Percentiles rank a stretch among this genome's conserved stretches.
These are phyloP conservation scores for Metridium senile DNA, from an alignment of 92 coral and sea anemone species.

Conservation along the genomic window DNA sequence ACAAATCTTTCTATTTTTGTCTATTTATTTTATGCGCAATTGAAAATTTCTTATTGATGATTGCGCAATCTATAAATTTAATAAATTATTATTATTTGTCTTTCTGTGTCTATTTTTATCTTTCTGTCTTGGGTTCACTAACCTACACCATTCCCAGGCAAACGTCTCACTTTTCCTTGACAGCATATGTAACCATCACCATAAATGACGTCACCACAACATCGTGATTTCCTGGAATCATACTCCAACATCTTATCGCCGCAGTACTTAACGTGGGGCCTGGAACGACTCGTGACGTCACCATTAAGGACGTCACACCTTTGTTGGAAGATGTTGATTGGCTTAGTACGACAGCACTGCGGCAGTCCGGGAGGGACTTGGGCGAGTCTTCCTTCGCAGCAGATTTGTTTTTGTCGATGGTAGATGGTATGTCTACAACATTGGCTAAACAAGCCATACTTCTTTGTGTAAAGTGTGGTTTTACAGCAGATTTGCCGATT, in stretches of 20 bases:
- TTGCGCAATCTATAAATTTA: no score
- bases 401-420: constrained; percentile 4
- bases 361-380: constrained; percentile 28
- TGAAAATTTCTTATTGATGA: no score
- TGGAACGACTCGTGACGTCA: constrained; percentile 9
- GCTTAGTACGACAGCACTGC: constrained; percentile 23
- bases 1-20: no score
- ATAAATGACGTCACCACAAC: constrained; percentile 27
- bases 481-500: constrained; percentile 24
- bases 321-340: constrained; percentile 4
- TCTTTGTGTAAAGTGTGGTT: not conserved
- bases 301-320: constrained; percentile 14
- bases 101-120: no score
- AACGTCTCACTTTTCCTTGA: constrained; percentile 3
- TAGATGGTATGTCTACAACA: constrained; percentile 23
- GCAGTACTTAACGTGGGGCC: constrained; percentile 18
- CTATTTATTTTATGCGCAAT: no score
- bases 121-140: no score
- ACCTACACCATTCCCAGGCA: constrained; percentile 36
- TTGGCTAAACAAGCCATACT: not conserved
- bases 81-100: no score
- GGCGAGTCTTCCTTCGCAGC: constrained; percentile 22
- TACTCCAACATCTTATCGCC: constrained; percentile 31
- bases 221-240: constrained; percentile 16
- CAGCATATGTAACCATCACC: constrained; percentile 30